phyloP scores from a whole-genome alignment of 1,140 invertebrate genomes.

The Holcopasites calliopsidis region DNA sequence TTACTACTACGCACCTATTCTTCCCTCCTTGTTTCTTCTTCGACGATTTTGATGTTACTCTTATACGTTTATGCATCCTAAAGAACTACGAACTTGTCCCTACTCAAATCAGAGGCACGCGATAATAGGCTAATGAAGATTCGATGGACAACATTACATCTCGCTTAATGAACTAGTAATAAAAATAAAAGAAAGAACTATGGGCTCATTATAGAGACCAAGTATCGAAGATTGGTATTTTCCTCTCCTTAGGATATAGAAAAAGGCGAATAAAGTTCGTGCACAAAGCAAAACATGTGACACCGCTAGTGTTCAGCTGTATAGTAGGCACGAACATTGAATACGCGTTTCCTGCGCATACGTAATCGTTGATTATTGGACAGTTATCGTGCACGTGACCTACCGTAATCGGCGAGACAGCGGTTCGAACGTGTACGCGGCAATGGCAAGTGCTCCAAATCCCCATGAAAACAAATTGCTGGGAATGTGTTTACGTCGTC shows the following conservation, averaged over 20 bases:
- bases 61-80: too few relatives aligned
- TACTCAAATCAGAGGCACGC: too few relatives aligned
- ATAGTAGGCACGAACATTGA: constrained; percentile 25
- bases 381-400: constrained; percentile 70
- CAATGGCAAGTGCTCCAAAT: constrained; percentile 69
- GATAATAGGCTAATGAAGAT: too few relatives aligned
- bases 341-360: constrained; percentile 55
- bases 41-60: too few relatives aligned
- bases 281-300: not conserved
- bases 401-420: constrained; percentile 66
- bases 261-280: not conserved
- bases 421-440: constrained; percentile 67
- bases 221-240: too few relatives aligned
- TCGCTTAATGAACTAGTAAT: too few relatives aligned
- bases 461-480: constrained; percentile 50
- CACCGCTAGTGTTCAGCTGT: not conserved
- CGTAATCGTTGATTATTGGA: constrained; percentile 65
- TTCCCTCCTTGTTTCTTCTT: not conserved
- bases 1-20: too few relatives aligned
- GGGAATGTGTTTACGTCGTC: constrained; percentile 40
- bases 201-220: too few relatives aligned
- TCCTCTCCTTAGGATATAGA: too few relatives aligned
- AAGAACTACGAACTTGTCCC: too few relatives aligned
- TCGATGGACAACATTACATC: too few relatives aligned
- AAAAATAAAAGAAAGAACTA: too few relatives aligned